A percentile compares a stretch with the other conserved stretches of the same genome.
Evolutionary conservation across 1,140 invertebrate genomes (phyloP).

Genomic region (Pseudomyrmex flavicornis): DNA sequence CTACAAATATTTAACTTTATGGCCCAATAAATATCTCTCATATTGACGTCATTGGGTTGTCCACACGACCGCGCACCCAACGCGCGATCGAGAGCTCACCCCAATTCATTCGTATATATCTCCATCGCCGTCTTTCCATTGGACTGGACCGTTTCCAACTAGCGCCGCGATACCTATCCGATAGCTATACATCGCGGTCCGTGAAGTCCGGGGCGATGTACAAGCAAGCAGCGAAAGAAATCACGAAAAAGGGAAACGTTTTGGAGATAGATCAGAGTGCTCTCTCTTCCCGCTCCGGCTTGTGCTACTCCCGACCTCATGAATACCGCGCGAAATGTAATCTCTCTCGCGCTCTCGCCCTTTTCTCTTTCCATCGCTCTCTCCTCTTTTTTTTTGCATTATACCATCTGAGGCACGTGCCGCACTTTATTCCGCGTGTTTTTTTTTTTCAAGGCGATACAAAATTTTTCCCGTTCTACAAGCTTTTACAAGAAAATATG

Average conservation of each 20-base stretch:
- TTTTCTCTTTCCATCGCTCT: slow-evolving; percentile 20
- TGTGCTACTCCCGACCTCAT: slow-evolving; percentile 31
- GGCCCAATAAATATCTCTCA: slow-evolving; percentile 60
- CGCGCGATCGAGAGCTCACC: slow-evolving; percentile 17
- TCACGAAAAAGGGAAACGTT: slow-evolving; percentile 52
- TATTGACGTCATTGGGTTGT: slow-evolving; percentile 53
- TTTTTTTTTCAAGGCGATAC: slow-evolving; percentile 24
- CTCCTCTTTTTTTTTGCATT: slow-evolving; percentile 17
- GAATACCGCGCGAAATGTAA: slow-evolving; percentile 60
- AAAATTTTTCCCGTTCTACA: slow-evolving; percentile 11
- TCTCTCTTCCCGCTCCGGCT: background rate
- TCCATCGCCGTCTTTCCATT: slow-evolving; percentile 46
- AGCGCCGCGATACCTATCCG: background rate
- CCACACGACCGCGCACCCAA: slow-evolving; percentile 45
- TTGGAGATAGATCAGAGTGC: slow-evolving; percentile 48
- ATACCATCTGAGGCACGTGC: slow-evolving; percentile 29
- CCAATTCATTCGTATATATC: slow-evolving; percentile 36
- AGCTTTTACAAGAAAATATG: slow-evolving; percentile 3
- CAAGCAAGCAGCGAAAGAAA: slow-evolving; percentile 15
- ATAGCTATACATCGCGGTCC: background rate
- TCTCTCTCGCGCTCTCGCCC: slow-evolving; percentile 29
- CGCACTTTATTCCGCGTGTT: slow-evolving; percentile 29
- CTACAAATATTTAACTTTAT: slow-evolving; percentile 54
- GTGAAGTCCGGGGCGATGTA: slow-evolving; percentile 41
- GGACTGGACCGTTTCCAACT: slow-evolving; percentile 58